These are phyloP conservation scores for Drosophila villosipedis DNA, from an alignment of 2,888 invertebrate species.

Conservation along the genomic window DNA sequence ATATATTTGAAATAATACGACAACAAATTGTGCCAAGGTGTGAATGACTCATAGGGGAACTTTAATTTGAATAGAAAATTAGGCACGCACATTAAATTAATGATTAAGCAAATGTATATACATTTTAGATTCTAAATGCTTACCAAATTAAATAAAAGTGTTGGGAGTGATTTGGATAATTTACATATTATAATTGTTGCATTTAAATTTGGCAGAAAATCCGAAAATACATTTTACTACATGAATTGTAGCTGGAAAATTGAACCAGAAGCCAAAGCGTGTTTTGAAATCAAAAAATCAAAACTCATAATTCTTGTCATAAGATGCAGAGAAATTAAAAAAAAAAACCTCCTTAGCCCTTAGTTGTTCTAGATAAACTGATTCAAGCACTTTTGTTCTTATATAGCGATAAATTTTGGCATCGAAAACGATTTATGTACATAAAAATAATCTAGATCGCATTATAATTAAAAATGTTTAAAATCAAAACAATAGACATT, in stretches of 20 bases:
- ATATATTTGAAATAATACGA: conserved; percentile 5
- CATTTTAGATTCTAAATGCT: not conserved
- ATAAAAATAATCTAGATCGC: not conserved
- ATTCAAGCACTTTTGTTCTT: not conserved
- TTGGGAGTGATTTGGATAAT: not conserved
- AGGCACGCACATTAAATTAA: not conserved
- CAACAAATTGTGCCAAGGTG: conserved; percentile 29
- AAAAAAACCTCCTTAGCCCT: too few relatives aligned
- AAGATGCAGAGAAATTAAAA: not conserved
- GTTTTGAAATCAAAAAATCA: not conserved
- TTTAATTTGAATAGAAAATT: conserved; percentile 7
- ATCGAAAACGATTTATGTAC: not conserved
- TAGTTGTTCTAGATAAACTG: not conserved
- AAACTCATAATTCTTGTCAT: not conserved
- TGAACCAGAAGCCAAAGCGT: not conserved
- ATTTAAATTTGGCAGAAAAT: not conserved
- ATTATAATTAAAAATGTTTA: not conserved
- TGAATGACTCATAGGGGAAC: not conserved
- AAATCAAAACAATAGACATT: not conserved
- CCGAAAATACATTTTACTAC: not conserved
- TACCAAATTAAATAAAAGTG: not conserved
- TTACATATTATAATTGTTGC: not conserved
- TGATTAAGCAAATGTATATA: not conserved
- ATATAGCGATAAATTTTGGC: not conserved
- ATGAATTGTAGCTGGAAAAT: not conserved